Percentiles rank a stretch among this genome's conserved stretches.
These are phyloP conservation scores for Apodemia zela DNA, from an alignment of 2,888 invertebrate genomes.

Conservation along the genomic window DNA sequence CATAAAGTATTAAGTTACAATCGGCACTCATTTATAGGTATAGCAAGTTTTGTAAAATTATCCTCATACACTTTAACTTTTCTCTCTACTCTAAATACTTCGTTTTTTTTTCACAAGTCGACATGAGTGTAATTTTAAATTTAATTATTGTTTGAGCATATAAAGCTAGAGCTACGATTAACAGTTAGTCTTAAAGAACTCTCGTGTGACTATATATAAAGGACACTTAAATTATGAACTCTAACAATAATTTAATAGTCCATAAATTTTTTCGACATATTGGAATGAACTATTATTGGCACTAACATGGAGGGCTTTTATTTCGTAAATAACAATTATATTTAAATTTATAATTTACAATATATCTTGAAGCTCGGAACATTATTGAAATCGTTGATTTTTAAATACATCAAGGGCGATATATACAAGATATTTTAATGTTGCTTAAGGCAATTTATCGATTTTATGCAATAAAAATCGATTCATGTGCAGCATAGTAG, in stretches of 20 bases:
- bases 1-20: too few species aligned
- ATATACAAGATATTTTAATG: not conserved
- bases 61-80: too few species aligned
- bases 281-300: slow-evolving; percentile 64
- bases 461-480: not conserved
- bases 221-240: slow-evolving; percentile 39
- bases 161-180: too few species aligned
- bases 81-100: too few species aligned
- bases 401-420: slow-evolving; percentile 1
- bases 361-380: slow-evolving; percentile 38
- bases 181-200: not conserved
- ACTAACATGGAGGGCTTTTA: slow-evolving; percentile 70
- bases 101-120: too few species aligned
- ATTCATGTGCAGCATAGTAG: not conserved
- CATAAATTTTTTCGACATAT: slow-evolving; percentile 39
- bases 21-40: too few species aligned
- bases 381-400: slow-evolving; percentile 39
- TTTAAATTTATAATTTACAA: slow-evolving; percentile 31
- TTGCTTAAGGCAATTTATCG: not conserved
- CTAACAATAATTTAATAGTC: slow-evolving; percentile 34
- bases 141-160: too few species aligned
- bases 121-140: too few species aligned
- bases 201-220: slow-evolving; percentile 26
- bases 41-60: too few species aligned
- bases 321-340: slow-evolving; percentile 40